Conservation (phyloP, 1,140 invertebrate genomes). For the Araneus ventricosus region DNA sequence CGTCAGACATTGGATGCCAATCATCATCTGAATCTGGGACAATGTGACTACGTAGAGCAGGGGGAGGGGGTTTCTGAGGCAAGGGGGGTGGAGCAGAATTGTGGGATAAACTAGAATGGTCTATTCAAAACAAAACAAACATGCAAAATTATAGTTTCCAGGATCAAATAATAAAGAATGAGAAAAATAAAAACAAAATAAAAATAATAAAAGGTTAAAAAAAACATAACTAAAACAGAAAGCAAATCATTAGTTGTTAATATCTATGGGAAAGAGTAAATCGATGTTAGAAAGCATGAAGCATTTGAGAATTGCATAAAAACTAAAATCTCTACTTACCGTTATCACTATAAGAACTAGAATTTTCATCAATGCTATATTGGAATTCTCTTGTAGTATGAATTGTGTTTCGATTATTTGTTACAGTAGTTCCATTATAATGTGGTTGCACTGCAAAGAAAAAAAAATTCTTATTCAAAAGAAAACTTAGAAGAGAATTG, state of each 20-base stretch:
- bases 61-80: conserved; percentile 74
- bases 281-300: neutral
- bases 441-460: conserved; percentile 30
- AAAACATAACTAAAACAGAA: neutral
- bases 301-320: neutral
- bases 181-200: neutral
- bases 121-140: conserved; percentile 44
- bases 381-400: conserved; percentile 37
- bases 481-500: too few species aligned
- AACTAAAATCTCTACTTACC: conserved; percentile 29
- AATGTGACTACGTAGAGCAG: conserved; percentile 2
- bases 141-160: conserved; percentile 24
- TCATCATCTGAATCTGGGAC: conserved; percentile 74
- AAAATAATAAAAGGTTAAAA: conserved; percentile 1
- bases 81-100: conserved; percentile 72
- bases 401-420: conserved; percentile 60
- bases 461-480: neutral
- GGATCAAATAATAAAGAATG: conserved; percentile 25
- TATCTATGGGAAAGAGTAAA: neutral
- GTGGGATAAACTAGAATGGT: conserved; percentile 65
- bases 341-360: conserved; percentile 62
- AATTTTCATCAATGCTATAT: conserved; percentile 55
- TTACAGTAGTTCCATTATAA: conserved; percentile 57
- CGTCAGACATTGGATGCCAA: conserved; percentile 69
- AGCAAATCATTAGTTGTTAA: neutral